Evolutionary conservation across 2,113 vertebrate genomes (phyloP).

Genomic region (Anguilla rostrata): DNA sequence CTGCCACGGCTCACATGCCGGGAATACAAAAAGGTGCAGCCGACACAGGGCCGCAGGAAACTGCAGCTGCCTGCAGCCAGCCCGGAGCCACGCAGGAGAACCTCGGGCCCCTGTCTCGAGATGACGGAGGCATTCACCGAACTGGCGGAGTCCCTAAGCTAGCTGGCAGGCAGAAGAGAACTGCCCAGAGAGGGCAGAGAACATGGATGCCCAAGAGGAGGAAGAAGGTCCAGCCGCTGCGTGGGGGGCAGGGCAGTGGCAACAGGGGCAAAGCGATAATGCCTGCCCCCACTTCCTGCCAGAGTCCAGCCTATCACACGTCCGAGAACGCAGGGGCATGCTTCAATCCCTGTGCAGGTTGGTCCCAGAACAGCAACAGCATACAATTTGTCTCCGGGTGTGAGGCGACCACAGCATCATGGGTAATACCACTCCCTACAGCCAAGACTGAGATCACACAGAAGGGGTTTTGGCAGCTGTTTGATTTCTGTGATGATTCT

Average conservation of each 20-base stretch:
- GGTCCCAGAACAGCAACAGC: conserved; percentile 61
- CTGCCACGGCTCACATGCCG: neutral
- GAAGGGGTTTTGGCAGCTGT: conserved; percentile 62
- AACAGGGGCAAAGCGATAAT: too few relatives aligned
- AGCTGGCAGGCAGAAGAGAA: conserved; percentile 19
- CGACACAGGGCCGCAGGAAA: neutral
- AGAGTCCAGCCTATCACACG: neutral
- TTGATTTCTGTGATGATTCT: conserved; percentile 55
- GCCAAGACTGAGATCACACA: conserved; percentile 20
- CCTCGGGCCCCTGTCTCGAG: too few relatives aligned
- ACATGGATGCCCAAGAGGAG: conserved; percentile 31
- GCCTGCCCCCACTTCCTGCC: conserved; percentile 15
- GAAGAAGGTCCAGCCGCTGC: conserved; percentile 51
- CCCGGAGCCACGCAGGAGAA: neutral
- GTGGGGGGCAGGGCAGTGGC: too few relatives aligned
- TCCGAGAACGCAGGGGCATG: conserved; percentile 29
- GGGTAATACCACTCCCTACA: conserved; percentile 34
- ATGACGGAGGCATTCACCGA: neutral
- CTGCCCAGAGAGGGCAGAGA: conserved; percentile 18
- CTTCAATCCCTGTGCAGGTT: conserved; percentile 53
- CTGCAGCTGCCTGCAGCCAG: neutral
- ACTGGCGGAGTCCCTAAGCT: neutral
- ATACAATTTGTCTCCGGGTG: conserved; percentile 33
- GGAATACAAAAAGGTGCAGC: neutral
- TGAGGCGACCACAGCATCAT: conserved; percentile 31